These are phyloP conservation scores for Pocillopora meandrina DNA, from an alignment of 92 coral and sea anemone species.

Conservation along the genomic window DNA sequence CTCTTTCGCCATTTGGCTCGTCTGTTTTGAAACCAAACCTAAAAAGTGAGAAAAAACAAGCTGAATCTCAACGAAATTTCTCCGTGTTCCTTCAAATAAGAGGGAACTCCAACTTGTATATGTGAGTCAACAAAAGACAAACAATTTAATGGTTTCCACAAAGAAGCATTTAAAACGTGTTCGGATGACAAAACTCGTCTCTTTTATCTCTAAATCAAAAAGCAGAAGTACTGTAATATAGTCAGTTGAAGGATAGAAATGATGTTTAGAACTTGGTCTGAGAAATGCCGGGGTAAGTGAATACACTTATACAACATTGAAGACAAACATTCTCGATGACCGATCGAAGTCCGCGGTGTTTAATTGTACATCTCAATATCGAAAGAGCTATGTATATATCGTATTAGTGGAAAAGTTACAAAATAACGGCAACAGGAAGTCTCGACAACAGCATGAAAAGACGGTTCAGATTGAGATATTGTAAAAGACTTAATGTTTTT, in stretches of 20 bases:
- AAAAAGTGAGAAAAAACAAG: neutral
- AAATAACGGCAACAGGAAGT: conserved; percentile 23
- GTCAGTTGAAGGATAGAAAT: neutral
- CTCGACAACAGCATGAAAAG: neutral
- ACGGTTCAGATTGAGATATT: neutral
- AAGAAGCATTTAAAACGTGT: conserved; percentile 1
- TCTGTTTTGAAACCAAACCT: conserved; percentile 99
- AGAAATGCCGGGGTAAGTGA: neutral
- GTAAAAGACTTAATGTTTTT: conserved; percentile 9
- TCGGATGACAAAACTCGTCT: neutral
- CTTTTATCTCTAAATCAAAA: neutral
- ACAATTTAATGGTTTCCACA: neutral
- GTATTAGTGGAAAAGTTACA: conserved; percentile 15
- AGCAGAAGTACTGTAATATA: neutral
- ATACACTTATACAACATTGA: conserved; percentile 7
- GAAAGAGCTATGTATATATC: conserved; percentile 8
- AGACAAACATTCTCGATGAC: conserved; percentile 19
- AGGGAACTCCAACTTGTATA: no score
- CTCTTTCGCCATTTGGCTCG: conserved; percentile 98
- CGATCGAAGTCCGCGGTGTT: neutral
- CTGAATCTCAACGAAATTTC: neutral
- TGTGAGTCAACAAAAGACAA: neutral
- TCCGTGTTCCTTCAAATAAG: neutral
- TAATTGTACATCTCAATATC: conserved; percentile 26
- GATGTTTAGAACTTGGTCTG: conserved; percentile 1